Evolutionary conservation across 2,888 invertebrate genomes (phyloP).

Genomic region (Ormyrus nitidulus): DNA sequence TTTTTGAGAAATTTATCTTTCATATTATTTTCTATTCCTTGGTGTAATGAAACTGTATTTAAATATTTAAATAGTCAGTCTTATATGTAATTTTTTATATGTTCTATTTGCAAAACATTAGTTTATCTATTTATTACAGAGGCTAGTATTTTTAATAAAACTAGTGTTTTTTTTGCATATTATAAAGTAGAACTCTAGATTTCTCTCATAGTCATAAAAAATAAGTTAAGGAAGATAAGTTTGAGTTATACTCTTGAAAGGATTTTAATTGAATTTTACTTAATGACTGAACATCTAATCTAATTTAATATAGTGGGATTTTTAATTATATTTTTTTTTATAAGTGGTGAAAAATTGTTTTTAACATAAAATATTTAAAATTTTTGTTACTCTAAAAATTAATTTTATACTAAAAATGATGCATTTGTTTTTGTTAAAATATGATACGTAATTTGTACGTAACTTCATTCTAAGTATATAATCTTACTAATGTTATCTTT

Average conservation of each 20-base stretch:
- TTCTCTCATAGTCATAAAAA: no score
- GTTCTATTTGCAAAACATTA: not conserved
- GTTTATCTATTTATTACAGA: conserved; percentile 37
- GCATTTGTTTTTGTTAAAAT: not conserved
- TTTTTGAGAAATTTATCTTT: not conserved
- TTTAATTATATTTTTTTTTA: conserved; percentile 3
- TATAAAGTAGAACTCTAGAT: no score
- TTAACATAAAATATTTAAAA: conserved; percentile 6
- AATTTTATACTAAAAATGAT: not conserved
- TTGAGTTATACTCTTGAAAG: not conserved
- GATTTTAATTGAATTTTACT: not conserved
- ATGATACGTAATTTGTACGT: no score
- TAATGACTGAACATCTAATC: not conserved
- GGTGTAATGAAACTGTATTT: not conserved
- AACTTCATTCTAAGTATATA: not conserved
- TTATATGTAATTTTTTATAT: not conserved
- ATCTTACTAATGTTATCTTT: conserved; percentile 9
- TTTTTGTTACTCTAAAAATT: not conserved
- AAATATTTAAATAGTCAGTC: not conserved
- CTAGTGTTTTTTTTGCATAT: no score
- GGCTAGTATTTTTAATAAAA: conserved; percentile 15
- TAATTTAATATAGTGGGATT: not conserved
- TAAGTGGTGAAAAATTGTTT: not conserved
- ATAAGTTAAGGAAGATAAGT: no score
- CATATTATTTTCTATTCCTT: no score